Evolutionary conservation across 2,113 vertebrate genomes (phyloP).

Genomic region (Todiramphus chloris): DNA sequence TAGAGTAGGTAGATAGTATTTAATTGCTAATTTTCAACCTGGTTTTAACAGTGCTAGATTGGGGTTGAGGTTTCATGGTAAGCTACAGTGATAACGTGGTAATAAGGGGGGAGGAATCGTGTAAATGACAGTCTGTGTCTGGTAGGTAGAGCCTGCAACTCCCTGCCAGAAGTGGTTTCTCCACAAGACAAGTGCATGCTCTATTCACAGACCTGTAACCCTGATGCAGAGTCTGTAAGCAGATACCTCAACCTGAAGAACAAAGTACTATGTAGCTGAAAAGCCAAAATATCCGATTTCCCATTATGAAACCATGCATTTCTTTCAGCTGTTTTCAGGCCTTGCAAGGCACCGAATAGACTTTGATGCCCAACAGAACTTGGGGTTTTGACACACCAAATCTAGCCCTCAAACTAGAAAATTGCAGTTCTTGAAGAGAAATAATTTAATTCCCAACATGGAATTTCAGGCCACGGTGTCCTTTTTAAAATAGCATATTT

Average conservation of each 20-base stretch:
- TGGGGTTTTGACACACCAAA: neutral
- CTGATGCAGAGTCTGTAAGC: neutral
- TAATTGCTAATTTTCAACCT: neutral
- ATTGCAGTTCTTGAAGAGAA: neutral
- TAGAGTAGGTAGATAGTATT: neutral
- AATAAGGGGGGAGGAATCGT: too few relatives aligned
- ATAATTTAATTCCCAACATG: neutral
- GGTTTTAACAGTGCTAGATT: neutral
- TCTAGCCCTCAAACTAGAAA: neutral
- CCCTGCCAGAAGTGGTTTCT: neutral
- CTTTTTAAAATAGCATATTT: neutral
- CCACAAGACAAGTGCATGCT: neutral
- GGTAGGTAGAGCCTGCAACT: neutral
- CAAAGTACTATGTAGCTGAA: neutral
- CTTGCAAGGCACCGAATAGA: accelerated
- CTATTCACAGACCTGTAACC: neutral
- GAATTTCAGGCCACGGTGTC: neutral
- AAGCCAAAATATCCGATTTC: neutral
- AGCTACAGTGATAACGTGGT: neutral
- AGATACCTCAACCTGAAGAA: neutral
- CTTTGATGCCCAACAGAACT: neutral
- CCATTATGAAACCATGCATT: neutral
- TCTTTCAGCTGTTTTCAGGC: neutral
- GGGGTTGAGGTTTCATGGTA: neutral
- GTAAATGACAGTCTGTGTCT: neutral